Evolutionary conservation across 2,113 vertebrate genomes (phyloP).

Genomic region (Heloderma charlesbogerti): DNA sequence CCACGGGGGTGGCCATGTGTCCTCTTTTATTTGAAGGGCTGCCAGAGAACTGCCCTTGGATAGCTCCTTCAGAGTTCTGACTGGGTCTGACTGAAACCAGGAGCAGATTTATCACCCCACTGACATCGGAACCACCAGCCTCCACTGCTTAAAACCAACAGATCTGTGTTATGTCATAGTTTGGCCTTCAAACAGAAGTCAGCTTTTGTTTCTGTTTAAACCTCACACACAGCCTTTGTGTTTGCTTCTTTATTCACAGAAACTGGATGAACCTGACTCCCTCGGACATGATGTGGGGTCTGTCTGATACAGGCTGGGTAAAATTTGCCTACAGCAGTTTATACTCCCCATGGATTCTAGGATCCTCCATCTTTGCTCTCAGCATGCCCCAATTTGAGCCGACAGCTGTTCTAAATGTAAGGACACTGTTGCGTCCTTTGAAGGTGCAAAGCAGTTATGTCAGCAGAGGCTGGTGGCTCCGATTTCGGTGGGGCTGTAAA

Average conservation of each 20-base stretch:
- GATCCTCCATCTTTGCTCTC: slow-evolving; percentile 68
- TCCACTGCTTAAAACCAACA: background rate
- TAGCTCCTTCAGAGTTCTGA: too few species aligned
- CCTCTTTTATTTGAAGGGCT: too few species aligned
- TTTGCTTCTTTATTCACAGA: slow-evolving; percentile 40
- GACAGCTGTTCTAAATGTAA: slow-evolving; percentile 65
- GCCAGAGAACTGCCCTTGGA: too few species aligned
- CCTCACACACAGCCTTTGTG: background rate
- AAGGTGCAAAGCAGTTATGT: too few species aligned
- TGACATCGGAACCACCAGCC: too few species aligned
- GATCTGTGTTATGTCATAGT: background rate
- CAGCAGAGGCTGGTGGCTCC: too few species aligned
- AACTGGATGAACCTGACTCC: slow-evolving; percentile 70
- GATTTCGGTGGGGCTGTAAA: too few species aligned
- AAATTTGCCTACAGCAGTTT: slow-evolving; percentile 72
- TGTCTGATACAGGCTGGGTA: slow-evolving; percentile 74
- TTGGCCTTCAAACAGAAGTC: background rate
- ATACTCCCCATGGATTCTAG: slow-evolving; percentile 71
- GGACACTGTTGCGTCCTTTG: background rate
- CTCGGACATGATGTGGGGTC: slow-evolving; percentile 69
- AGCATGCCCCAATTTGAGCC: slow-evolving; percentile 68
- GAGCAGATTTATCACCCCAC: too few species aligned
- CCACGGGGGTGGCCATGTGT: too few species aligned
- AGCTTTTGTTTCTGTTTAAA: background rate
- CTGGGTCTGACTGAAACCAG: too few species aligned